Evolutionary conservation across 2,797 vertebrate species (phyloP), one percentile per base, ranked within the genome.

Genomic region (Halcyon smyrnensis): DNA sequence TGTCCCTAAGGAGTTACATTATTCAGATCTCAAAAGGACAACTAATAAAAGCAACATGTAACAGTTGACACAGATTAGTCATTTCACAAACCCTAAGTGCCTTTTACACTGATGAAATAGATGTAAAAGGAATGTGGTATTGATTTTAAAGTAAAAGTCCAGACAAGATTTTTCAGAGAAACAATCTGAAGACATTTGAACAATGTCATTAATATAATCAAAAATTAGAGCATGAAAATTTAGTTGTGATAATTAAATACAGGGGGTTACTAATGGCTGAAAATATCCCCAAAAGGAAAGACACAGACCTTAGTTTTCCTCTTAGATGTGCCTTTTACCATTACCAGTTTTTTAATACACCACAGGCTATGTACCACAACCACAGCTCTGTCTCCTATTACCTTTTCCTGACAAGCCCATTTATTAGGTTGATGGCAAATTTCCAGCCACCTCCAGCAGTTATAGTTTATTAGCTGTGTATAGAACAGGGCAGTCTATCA

Each of bases 21-120:
- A 65, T 74, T 92, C 54, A 51, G 20, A 68, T 37, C n/a, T 23
- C 53, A 62, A 81, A 80, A 89, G 39, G 34, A 71, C 74, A 88
- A 32, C 25, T 62, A 63, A 48, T 34, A 28, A 69, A 59, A 84
- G 50, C 75, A 80, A 18, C 32, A 34, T 48, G 23, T 27, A 50
- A 37, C 18, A 23, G 34, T 39, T 84, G 43, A 78, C 39, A 71
- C 37, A 64, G 90, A 78, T 89, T 8, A 85, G 41, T 46, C 0
- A 46, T 53, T 91, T 87, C 37, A 59, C 27, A 76, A 68, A 32
- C 0, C 0, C 34, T 76, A 84, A 46, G 51, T 86, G 43, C 21
- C 8, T 65, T 87, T 94, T 87, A 64, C 21, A 6, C 17, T 56
- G 27, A 3, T 79, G 53, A 82, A 73, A 80, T 21, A n/a, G 39